Evolutionary conservation across 2,888 invertebrate genomes (phyloP).

Genomic region (Drosophila meridionalis): DNA sequence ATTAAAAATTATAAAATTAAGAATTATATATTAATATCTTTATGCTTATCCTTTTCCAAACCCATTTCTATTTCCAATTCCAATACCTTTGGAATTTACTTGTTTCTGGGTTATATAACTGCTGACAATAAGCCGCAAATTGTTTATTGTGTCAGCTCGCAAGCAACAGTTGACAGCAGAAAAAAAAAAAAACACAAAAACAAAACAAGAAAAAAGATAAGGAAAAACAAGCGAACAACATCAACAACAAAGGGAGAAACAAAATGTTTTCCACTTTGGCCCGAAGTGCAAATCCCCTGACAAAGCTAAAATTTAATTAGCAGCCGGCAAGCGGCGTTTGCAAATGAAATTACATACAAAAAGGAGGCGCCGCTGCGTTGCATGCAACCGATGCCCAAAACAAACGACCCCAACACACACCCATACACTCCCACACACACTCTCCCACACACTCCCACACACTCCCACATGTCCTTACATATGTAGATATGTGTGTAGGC

Average conservation of each 20-base stretch:
- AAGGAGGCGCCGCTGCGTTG: constrained; percentile 52
- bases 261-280: constrained; percentile 33
- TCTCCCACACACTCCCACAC: background rate
- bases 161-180: constrained; percentile 50
- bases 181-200: background rate
- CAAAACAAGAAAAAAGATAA: background rate
- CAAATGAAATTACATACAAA: constrained; percentile 74
- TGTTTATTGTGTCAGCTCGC: constrained; percentile 10
- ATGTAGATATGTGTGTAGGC: constrained; percentile 3
- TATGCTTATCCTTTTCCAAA: too few species aligned
- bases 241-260: constrained; percentile 21
- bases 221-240: background rate
- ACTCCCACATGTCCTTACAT: constrained; percentile 4
- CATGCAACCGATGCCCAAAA: constrained; percentile 54
- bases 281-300: constrained; percentile 71
- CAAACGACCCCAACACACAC: constrained; percentile 13
- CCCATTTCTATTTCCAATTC: background rate
- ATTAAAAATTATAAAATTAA: too few species aligned
- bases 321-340: constrained; percentile 78
- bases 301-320: constrained; percentile 79
- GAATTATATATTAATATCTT: too few species aligned
- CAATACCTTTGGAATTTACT: background rate
- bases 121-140: constrained; percentile 39
- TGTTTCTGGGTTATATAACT: background rate
- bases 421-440: background rate